These are phyloP conservation scores for Neolamprologus cancellatus DNA, from an alignment of 2,113 vertebrate genomes.

Conservation along the genomic window DNA sequence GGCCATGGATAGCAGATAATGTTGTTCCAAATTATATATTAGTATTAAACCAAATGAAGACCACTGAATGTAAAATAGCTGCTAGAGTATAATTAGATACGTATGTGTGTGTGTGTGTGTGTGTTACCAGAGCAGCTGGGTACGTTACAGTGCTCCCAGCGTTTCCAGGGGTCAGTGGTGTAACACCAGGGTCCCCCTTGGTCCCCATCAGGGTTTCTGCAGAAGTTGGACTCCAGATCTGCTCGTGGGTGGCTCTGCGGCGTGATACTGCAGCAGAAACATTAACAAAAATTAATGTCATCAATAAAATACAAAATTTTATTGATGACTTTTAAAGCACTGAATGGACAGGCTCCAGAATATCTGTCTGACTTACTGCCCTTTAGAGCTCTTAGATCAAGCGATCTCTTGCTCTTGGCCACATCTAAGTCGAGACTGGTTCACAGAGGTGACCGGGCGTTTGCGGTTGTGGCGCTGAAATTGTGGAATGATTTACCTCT, in stretches of 20 bases:
- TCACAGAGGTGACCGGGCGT: not conserved
- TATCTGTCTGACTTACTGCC: not conserved
- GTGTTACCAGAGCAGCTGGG: conserved; percentile 63
- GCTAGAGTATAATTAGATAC: not conserved
- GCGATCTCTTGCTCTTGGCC: not conserved
- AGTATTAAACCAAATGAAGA: not conserved
- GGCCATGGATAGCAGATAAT: not conserved
- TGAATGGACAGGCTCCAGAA: not conserved
- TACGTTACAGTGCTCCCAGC: conserved; percentile 72
- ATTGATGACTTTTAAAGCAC: not conserved
- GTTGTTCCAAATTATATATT: not conserved
- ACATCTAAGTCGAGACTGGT: not conserved
- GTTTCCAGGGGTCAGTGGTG: conserved; percentile 56
- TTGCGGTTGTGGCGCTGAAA: not conserved
- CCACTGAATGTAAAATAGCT: not conserved
- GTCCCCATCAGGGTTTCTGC: conserved; percentile 75
- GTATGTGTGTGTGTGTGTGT: not conserved
- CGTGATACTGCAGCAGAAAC: conserved; percentile 41
- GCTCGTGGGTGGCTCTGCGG: conserved; percentile 43
- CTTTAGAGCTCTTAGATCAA: not conserved
- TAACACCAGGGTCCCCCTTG: conserved; percentile 73
- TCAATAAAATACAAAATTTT: not conserved
- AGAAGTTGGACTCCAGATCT: conserved; percentile 73
- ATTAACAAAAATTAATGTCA: not conserved
- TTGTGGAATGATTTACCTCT: not conserved